Evolutionary conservation across 2,888 invertebrate genomes (phyloP), one percentile per base, ranked within the genome.

Genomic region (Mimas tiliae): DNA sequence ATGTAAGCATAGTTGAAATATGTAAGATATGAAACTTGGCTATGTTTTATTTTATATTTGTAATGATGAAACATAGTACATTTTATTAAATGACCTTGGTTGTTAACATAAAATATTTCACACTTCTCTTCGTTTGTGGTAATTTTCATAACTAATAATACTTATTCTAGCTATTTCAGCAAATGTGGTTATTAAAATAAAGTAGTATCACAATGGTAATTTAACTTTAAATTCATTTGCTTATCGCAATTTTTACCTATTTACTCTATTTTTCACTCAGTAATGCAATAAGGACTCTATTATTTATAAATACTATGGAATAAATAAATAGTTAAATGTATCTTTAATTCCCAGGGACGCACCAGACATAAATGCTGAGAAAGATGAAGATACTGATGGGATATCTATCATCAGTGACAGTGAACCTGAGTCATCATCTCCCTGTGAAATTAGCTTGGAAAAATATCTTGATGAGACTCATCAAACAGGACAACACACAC

Each of bases 371-470:
- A 77, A 75, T 66, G 71, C 75, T 67, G 93, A 94, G 62, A 92
- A 88, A 77, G 94, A 94, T 82, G 92, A 92, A 71, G 94, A 94
- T 70, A 94, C 94, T 38, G 94, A 94, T 82, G 94, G 94, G 1
- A 93, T 94, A 80, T 94, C 94, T 52, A 89, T 94, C 65, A 94
- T 94, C 64, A 94, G 88, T 70, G 94, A 94, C 73, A 93, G 93
- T 75, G 94, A 94, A 64, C 86, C 87, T 58, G 93, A 93, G 70
- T 81, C 82, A 67, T 70, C 77, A 11, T 67, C 79, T 65, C 81
- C 83, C n/a, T 84, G 81, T 74, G 86, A 88, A 67, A 67, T 81
- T 14, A 77, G 71, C 67, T 81, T 77, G 72, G 81, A 86, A 58
- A 78, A 77, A 66, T 74, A 72, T 73, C 64, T 76, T 62, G 78